A percentile compares a stretch with the other conserved stretches of the same genome.
phyloP scores from a whole-genome alignment of 2,888 invertebrate species.

The Carcina quercana region DNA sequence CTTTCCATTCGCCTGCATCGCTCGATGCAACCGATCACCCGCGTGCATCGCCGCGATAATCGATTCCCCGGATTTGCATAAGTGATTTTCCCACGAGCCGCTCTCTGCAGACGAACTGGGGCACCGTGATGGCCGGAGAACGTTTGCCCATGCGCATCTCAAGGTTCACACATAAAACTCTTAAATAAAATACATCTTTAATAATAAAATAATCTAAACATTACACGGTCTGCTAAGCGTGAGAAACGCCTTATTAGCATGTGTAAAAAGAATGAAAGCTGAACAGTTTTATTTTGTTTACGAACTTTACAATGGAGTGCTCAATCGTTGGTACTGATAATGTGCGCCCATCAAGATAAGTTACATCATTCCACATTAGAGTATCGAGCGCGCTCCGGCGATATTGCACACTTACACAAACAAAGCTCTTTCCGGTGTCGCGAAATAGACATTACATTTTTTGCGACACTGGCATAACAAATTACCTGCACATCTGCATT shows the following conservation, averaged over 20 bases:
- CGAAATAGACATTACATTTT: slow-evolving; percentile 13
- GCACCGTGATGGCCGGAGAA: slow-evolving; percentile 53
- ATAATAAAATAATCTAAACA: not conserved
- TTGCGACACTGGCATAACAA: slow-evolving; percentile 17
- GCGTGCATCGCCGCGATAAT: slow-evolving; percentile 46
- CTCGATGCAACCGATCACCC: slow-evolving; percentile 27
- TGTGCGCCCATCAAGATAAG: slow-evolving; percentile 30
- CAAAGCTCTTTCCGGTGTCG: slow-evolving; percentile 28
- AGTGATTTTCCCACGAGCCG: slow-evolving; percentile 65
- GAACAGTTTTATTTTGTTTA: slow-evolving; percentile 13
- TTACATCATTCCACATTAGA: slow-evolving; percentile 29
- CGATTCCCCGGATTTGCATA: slow-evolving; percentile 65
- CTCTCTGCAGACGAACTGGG: slow-evolving; percentile 50
- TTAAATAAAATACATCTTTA: not conserved
- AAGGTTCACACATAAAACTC: slow-evolving; percentile 45
- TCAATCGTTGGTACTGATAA: slow-evolving; percentile 18
- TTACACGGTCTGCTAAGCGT: slow-evolving; percentile 1
- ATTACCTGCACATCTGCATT: slow-evolving; percentile 12
- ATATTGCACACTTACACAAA: slow-evolving; percentile 24
- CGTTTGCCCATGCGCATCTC: slow-evolving; percentile 42
- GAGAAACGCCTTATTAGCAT: slow-evolving; percentile 1
- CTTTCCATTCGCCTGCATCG: slow-evolving; percentile 50
- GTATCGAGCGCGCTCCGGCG: slow-evolving; percentile 6
- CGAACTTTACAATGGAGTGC: slow-evolving; percentile 4
- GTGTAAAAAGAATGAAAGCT: slow-evolving; percentile 15